A percentile compares a stretch with the other conserved stretches of the same genome.
Evolutionary conservation across 2,888 invertebrate genomes (phyloP).

Genomic region (Drosophila ezoana): DNA sequence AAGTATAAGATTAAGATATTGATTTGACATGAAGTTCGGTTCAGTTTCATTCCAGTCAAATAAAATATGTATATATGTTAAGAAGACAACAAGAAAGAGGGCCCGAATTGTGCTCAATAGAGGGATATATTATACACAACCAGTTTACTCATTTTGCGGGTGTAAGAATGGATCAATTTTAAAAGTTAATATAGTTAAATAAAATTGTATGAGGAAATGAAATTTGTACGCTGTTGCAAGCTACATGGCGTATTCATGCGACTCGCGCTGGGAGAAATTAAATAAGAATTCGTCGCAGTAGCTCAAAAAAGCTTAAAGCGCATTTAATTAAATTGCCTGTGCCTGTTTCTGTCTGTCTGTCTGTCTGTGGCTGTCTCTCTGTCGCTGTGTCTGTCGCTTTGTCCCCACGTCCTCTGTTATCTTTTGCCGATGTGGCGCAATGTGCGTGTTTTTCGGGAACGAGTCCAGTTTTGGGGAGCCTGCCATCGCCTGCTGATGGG

Average conservation of each 20-base stretch:
- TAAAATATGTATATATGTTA: too few species aligned
- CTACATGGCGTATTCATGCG: slow-evolving; percentile 4
- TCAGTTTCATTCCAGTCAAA: too few species aligned
- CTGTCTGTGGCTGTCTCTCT: background rate
- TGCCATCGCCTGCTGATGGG: slow-evolving; percentile 50
- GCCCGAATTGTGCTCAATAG: too few species aligned
- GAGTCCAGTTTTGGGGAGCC: slow-evolving; percentile 34
- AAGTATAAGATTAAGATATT: too few species aligned
- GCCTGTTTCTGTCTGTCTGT: slow-evolving; percentile 11
- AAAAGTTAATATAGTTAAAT: too few species aligned
- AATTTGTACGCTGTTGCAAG: background rate
- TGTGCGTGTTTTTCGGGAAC: slow-evolving; percentile 30
- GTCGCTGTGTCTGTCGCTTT: background rate
- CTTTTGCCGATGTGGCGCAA: slow-evolving; percentile 18
- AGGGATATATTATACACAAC: too few species aligned
- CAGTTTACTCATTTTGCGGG: too few species aligned
- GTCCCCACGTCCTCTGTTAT: slow-evolving; percentile 20
- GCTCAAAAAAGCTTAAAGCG: slow-evolving; percentile 58
- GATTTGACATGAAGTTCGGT: too few species aligned
- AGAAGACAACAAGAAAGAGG: too few species aligned
- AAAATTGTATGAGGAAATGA: too few species aligned
- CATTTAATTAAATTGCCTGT: slow-evolving; percentile 70
- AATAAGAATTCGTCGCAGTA: slow-evolving; percentile 40
- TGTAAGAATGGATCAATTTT: too few species aligned
- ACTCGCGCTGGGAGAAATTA: slow-evolving; percentile 17